These are phyloP conservation scores for Noctilio leporinus DNA, from an alignment of 2,113 vertebrate genomes.

Conservation along the genomic window DNA sequence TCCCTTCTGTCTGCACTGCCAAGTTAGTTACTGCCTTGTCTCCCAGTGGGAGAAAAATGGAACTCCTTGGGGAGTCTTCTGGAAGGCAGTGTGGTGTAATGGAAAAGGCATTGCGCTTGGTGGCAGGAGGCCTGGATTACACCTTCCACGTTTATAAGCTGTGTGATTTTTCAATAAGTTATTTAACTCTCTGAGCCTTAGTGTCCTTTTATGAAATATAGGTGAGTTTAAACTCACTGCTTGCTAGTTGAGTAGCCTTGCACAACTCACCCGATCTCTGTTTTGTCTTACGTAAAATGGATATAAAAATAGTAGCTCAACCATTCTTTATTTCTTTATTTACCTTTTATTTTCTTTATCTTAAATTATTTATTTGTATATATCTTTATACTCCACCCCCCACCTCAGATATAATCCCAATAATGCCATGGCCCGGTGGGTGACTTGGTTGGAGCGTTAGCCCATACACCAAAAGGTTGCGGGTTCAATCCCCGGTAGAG, in stretches of 20 bases:
- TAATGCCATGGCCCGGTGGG: background rate
- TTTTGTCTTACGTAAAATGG: background rate
- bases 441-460: too few relatives aligned
- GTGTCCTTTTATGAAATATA: background rate
- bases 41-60: constrained; percentile 43
- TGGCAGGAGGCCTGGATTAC: background rate
- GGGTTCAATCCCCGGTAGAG: too few relatives aligned
- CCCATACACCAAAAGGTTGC: too few relatives aligned
- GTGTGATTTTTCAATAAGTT: background rate
- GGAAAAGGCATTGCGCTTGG: constrained; percentile 14
- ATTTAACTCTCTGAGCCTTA: background rate
- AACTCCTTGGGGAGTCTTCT: constrained; percentile 49
- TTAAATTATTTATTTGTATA: background rate
- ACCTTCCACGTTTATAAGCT: background rate
- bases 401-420: background rate
- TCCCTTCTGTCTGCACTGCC: constrained; percentile 34
- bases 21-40: constrained; percentile 44
- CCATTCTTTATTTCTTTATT: background rate
- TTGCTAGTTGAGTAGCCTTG: background rate
- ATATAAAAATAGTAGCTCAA: background rate
- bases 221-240: background rate
- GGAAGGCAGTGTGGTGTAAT: constrained; percentile 8
- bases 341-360: background rate
- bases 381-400: background rate
- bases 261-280: background rate